phyloP scores from a whole-genome alignment of 2,797 vertebrate species.

The Anisognathus igniventris region DNA sequence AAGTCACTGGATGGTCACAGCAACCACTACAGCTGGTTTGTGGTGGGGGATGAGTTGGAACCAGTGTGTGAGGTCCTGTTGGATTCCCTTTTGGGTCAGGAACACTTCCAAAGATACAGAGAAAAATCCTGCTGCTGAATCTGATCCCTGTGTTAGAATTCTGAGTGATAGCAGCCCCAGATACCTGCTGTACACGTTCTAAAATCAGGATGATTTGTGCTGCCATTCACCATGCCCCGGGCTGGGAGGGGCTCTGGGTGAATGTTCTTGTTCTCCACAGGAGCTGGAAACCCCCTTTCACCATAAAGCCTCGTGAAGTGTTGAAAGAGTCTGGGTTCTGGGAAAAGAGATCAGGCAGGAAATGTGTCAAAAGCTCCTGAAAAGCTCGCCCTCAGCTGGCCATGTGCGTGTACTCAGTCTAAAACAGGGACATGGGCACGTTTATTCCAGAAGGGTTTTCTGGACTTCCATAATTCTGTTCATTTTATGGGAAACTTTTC shows the following conservation, averaged over 20 bases:
- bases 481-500: not conserved
- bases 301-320: not conserved
- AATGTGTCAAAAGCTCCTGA: not conserved
- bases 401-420: fast-evolving
- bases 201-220: not conserved
- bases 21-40: fast-evolving
- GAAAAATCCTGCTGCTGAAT: not conserved
- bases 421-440: fast-evolving
- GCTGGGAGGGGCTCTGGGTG: not conserved
- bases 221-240: fast-evolving
- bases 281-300: fast-evolving
- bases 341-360: not conserved
- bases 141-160: not conserved
- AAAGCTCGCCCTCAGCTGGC: not conserved
- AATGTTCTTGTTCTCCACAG: fast-evolving
- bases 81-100: not conserved
- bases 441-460: fast-evolving
- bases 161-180: fast-evolving
- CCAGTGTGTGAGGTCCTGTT: fast-evolving
- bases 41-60: not conserved
- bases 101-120: fast-evolving
- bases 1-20: not conserved
- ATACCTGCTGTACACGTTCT: fast-evolving
- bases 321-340: not conserved
- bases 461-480: not conserved